phyloP scores from a whole-genome alignment of 2,113 vertebrate genomes.

The Grammomys surdaster region DNA sequence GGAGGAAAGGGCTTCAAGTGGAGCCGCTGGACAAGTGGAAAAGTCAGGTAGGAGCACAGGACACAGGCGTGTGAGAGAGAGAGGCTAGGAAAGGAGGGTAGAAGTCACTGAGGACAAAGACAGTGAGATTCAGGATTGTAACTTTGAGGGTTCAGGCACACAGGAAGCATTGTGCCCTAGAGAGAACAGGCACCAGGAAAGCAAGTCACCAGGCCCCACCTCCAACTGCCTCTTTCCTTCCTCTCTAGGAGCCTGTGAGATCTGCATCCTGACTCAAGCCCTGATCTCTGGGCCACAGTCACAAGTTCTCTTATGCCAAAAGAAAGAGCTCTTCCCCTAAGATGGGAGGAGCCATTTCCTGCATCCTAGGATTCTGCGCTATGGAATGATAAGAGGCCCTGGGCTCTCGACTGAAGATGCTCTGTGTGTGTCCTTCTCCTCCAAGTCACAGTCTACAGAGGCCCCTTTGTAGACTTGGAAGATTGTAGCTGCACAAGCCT shows the following conservation, averaged over 20 bases:
- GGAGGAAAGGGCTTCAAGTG: background rate
- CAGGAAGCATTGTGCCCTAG: background rate
- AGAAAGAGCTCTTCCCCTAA: background rate
- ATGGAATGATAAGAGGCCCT: background rate
- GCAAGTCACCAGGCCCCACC: background rate
- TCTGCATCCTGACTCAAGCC: background rate
- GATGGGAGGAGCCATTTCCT: background rate
- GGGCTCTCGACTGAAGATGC: background rate
- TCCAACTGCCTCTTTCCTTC: background rate
- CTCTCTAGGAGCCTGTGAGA: background rate
- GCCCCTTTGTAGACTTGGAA: background rate
- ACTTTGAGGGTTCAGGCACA: background rate
- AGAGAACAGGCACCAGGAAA: background rate
- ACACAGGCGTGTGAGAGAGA: background rate
- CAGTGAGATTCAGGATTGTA: background rate
- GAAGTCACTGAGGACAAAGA: conserved; percentile 5
- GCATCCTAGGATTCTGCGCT: background rate
- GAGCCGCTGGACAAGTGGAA: background rate
- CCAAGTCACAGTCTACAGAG: background rate
- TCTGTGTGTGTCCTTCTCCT: background rate
- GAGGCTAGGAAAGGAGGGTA: background rate
- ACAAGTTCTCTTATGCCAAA: background rate
- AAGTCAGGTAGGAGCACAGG: background rate
- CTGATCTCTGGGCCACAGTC: background rate
- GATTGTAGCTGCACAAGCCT: background rate